Evolutionary conservation across 1,140 invertebrate genomes (phyloP).

Genomic region (Pachyrhynchus sulphureomaculatus): DNA sequence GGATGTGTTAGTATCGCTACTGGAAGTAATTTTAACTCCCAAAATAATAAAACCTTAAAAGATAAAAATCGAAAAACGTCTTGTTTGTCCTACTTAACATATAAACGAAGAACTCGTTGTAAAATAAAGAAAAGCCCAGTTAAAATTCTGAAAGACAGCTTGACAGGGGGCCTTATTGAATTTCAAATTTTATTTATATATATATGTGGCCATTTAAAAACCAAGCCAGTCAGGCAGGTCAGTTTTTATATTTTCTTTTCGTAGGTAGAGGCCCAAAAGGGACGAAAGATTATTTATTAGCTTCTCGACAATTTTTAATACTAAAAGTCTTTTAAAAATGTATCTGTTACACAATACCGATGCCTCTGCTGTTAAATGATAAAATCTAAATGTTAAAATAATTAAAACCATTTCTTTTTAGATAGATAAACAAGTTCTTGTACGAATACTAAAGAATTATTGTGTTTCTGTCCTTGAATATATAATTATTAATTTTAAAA

Average conservation of each 20-base stretch:
- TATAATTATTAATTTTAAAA: too few relatives aligned
- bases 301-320: too few relatives aligned
- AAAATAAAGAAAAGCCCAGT: background rate
- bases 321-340: too few relatives aligned
- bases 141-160: conserved; percentile 4
- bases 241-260: background rate
- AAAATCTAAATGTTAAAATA: too few relatives aligned
- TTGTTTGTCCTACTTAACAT: background rate
- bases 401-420: too few relatives aligned
- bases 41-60: background rate
- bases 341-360: too few relatives aligned
- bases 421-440: too few relatives aligned
- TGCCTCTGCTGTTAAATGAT: too few relatives aligned
- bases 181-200: conserved; percentile 1
- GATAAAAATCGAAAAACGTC: background rate
- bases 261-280: background rate
- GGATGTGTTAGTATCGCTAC: too few relatives aligned
- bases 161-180: conserved; percentile 3
- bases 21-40: background rate
- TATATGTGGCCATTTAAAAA: background rate
- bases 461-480: too few relatives aligned
- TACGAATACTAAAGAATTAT: too few relatives aligned
- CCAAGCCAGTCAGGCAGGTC: background rate
- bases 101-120: background rate
- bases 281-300: too few relatives aligned